Base-by-base conservation (phyloP, 2,797 vertebrate species). In the Arnoldichthys spilopterus region DNA sequence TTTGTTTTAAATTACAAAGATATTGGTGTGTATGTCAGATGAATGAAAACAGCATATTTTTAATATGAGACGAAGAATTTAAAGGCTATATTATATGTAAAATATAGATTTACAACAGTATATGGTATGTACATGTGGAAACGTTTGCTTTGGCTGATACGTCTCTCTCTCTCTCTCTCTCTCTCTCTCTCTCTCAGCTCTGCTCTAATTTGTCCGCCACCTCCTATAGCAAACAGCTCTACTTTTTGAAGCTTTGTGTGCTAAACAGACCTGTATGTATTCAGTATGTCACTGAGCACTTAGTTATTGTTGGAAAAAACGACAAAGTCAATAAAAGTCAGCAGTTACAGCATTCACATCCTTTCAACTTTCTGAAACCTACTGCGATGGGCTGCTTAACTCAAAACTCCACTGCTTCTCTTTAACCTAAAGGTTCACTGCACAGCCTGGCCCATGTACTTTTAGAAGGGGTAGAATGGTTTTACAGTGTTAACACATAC, bases 211-310 rank as follows among this genome's bases (percentile, higher is more conserved):
- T 43, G 53, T 51, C 26, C 43, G 51, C n/a, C 63, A 43, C 79
- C 77, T 26, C 82, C 82, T 72, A 51, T 71, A n/a, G 64, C 62
- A 85, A 84, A 87, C 84, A 85, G 9, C 51, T n/a, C 12, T 58
- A 63, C 59, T 67, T 70, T 68, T 75, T 43, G 43, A 77, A 81
- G 30, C 56, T 78, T 72, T 76, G 77, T 82, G 28, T 76, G 26
- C 8, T 45, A 34, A 62, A 32, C 45, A 53, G 67, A 70, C 22
- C 18, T 51, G 54, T 54, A 2, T 70, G 82, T 77, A 47, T 83
- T 66, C 30, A 77, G 1, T 72, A 37, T 43, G 26, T 4, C 30
- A 59, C 45, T 59, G 30, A 68, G n/a, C 30, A 51, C 28, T 53
- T 24, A 11, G 28, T 70, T 12, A 15, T 70, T 75, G 43, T 75